Conservation (phyloP, 2,797 vertebrate species). For the Tamandua tetradactyla region DNA sequence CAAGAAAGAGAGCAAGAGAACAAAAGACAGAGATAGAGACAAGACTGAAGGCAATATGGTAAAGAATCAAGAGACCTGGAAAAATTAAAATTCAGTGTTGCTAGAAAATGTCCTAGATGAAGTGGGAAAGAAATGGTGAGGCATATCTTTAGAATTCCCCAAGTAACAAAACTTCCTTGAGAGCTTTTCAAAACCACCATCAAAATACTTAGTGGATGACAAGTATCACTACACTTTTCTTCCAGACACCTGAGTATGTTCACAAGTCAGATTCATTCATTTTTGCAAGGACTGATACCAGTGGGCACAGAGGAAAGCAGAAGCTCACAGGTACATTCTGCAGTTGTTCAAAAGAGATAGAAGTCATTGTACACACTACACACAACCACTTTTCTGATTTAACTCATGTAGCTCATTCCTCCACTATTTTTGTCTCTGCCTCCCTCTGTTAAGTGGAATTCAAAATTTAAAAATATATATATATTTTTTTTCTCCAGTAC, state of each 20-base stretch:
- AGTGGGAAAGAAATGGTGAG: not conserved
- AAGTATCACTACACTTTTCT: not conserved
- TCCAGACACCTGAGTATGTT: not conserved
- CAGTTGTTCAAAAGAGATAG: not conserved
- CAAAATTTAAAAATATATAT: too few relatives aligned
- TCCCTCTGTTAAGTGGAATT: not conserved
- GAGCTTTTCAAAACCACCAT: not conserved
- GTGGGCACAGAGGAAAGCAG: not conserved
- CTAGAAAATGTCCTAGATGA: conserved; percentile 42
- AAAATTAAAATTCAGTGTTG: conserved; percentile 22
- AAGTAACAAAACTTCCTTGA: not conserved
- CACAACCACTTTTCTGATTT: conserved; percentile 30
- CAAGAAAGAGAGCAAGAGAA: not conserved
- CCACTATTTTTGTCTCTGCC: not conserved
- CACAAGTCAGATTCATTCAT: conserved; percentile 7
- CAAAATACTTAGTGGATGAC: not conserved
- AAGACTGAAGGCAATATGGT: not conserved
- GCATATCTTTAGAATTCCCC: not conserved
- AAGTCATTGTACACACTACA: not conserved
- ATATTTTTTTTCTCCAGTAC: not conserved
- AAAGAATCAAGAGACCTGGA: not conserved
- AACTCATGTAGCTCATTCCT: not conserved
- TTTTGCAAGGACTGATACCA: not conserved
- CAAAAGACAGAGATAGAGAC: not conserved
- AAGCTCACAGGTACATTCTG: not conserved